These are phyloP conservation scores for Sebastiscus albofasciatus DNA, from an alignment of 2,797 vertebrate species.

Conservation along the genomic window DNA sequence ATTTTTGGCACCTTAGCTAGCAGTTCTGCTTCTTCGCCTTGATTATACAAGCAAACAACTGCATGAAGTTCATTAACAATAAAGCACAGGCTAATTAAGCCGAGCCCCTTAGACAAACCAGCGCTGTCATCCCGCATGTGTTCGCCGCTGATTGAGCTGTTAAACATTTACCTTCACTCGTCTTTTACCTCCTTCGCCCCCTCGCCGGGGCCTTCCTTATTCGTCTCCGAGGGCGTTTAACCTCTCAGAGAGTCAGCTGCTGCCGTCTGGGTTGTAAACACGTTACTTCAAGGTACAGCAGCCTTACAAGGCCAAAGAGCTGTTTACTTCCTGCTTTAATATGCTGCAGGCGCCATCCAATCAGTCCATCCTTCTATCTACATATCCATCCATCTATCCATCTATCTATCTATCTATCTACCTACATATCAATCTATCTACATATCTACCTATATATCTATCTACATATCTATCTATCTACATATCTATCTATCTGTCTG, in stretches of 20 bases:
- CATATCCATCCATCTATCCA: neutral
- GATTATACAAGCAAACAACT: constrained; percentile 99
- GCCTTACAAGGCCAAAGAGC: constrained; percentile 48
- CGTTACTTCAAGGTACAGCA: constrained; percentile 48
- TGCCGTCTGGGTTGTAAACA: constrained; percentile 50
- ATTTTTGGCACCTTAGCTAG: constrained; percentile 99
- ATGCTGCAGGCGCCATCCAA: constrained; percentile 5
- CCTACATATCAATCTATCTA: neutral
- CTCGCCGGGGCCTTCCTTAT: constrained; percentile 16
- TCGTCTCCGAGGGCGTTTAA: constrained; percentile 55
- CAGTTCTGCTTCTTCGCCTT: constrained; percentile 99
- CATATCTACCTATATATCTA: neutral
- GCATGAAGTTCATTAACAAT: constrained; percentile 99
- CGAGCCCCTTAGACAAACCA: constrained; percentile 94
- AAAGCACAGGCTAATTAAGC: constrained; percentile 99
- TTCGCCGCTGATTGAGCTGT: constrained; percentile 92
- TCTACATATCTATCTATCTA: too few species aligned
- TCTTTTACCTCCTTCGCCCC: constrained; percentile 51
- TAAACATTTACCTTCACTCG: constrained; percentile 83
- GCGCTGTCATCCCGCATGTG: constrained; percentile 94
- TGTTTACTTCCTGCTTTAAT: constrained; percentile 37
- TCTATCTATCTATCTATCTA: neutral
- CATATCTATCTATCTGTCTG: too few species aligned
- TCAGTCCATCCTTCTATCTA: constrained; percentile 62
- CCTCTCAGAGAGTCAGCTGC: constrained; percentile 45